These are phyloP conservation scores for Helostoma temminkii DNA, from an alignment of 2,797 vertebrate species.

Conservation along the genomic window DNA sequence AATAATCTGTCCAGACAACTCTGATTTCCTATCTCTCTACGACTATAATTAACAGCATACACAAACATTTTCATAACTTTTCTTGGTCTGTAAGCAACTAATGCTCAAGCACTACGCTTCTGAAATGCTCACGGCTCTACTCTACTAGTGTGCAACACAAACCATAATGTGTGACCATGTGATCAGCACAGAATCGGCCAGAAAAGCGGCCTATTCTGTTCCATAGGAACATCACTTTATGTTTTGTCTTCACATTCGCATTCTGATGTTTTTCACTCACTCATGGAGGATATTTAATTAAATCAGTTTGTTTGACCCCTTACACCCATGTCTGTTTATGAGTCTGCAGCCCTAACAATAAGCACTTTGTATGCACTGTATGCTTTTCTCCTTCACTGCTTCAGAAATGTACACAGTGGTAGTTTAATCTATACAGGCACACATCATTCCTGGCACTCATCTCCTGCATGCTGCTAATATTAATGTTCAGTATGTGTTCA, in stretches of 20 bases:
- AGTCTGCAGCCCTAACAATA: slow-evolving; percentile 39
- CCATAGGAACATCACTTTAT: too few relatives aligned
- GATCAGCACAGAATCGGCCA: too few relatives aligned
- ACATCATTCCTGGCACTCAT: slow-evolving; percentile 55
- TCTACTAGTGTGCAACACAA: too few relatives aligned
- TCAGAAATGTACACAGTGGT: slow-evolving; percentile 54
- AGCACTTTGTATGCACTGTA: slow-evolving; percentile 46
- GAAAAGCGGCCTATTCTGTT: too few relatives aligned
- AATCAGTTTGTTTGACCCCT: slow-evolving; percentile 5
- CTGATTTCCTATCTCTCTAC: too few relatives aligned
- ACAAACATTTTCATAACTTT: too few relatives aligned
- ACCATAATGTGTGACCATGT: too few relatives aligned
- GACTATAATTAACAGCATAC: too few relatives aligned
- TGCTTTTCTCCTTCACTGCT: slow-evolving; percentile 32
- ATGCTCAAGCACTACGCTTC: too few relatives aligned
- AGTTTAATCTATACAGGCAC: slow-evolving; percentile 66
- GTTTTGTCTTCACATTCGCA: not conserved
- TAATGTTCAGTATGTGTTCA: slow-evolving; percentile 22
- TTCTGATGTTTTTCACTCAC: not conserved
- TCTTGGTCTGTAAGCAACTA: too few relatives aligned
- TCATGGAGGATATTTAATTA: not conserved
- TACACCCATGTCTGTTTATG: slow-evolving; percentile 26
- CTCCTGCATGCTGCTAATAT: slow-evolving; percentile 28
- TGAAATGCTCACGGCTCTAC: too few relatives aligned
- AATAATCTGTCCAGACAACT: too few relatives aligned